Evolutionary conservation across 2,113 vertebrate species (phyloP).

Genomic region (Onychorhynchus coronatus): DNA sequence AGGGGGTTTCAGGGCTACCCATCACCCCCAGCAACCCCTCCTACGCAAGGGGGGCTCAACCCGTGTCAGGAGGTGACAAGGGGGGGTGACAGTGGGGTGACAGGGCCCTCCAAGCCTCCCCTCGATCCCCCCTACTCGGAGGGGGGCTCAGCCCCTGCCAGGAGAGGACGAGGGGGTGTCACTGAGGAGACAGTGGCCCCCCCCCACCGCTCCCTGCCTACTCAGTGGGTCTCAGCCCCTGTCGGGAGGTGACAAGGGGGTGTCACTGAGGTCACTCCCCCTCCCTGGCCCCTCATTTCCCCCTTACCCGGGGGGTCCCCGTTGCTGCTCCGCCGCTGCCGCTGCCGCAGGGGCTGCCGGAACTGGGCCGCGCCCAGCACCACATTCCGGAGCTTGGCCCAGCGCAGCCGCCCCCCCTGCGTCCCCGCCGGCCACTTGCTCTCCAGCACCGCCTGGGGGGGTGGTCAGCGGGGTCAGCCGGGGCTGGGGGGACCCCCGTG

Average conservation of each 20-base stretch:
- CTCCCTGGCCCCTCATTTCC: rapidly evolving
- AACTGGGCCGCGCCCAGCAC: conserved; percentile 92
- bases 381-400: conserved; percentile 93
- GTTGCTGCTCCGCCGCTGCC: conserved; percentile 8
- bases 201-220: no score
- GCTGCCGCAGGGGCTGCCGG: conserved; percentile 82
- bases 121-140: no score
- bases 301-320: not conserved
- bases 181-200: no score
- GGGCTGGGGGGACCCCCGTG: rapidly evolving
- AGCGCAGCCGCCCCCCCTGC: conserved; percentile 87
- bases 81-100: not conserved
- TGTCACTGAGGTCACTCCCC: rapidly evolving
- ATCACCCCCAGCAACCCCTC: no score
- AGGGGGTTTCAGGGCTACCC: not conserved
- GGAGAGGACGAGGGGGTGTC: no score
- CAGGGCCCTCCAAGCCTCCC: rapidly evolving
- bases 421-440: conserved; percentile 92
- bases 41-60: not conserved
- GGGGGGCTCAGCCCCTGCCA: no score
- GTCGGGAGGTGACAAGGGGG: conserved; percentile 56
- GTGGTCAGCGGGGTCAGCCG: rapidly evolving
- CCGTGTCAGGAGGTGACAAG: conserved; percentile 51
- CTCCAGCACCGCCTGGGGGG: conserved; percentile 87
- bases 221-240: no score